These are phyloP conservation scores for Nixonia krombeini DNA, from an alignment of 1,140 invertebrate genomes.

Conservation along the genomic window DNA sequence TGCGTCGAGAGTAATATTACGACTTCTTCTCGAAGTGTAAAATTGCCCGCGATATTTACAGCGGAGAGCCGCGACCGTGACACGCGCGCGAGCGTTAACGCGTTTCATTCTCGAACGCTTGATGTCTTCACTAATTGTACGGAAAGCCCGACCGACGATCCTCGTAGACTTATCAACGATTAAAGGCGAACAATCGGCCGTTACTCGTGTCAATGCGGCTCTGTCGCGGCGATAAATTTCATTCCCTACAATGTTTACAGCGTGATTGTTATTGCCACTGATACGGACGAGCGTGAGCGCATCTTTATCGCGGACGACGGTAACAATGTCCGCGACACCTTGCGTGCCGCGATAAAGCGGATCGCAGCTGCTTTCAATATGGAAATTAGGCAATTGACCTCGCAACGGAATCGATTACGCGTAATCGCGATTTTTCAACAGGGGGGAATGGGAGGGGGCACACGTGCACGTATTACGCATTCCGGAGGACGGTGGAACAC, in stretches of 20 bases:
- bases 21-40: slow-evolving; percentile 27
- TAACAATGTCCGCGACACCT: slow-evolving; percentile 12
- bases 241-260: no score
- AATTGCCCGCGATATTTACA: slow-evolving; percentile 33
- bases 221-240: no score
- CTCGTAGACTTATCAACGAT: no score
- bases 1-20: slow-evolving; percentile 31
- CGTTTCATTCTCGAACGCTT: not conserved
- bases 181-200: no score
- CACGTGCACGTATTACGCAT: slow-evolving; percentile 16
- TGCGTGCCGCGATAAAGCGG: slow-evolving; percentile 17
- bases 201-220: no score
- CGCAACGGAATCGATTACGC: slow-evolving; percentile 26
- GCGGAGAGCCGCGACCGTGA: slow-evolving; percentile 18
- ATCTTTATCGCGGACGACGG: slow-evolving; percentile 5
- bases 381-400: slow-evolving; percentile 29
- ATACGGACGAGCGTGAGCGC: not conserved
- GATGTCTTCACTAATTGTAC: slow-evolving; percentile 2
- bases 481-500: slow-evolving; percentile 6
- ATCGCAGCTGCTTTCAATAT: slow-evolving; percentile 14
- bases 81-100: slow-evolving; percentile 26
- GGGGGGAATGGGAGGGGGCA: no score
- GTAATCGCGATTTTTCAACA: slow-evolving; percentile 13
- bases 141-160: no score
- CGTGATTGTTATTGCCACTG: not conserved